Evolutionary conservation across 2,113 vertebrate species (phyloP), one percentile per base, ranked within the genome.

Genomic region (Leuciscus idus): DNA sequence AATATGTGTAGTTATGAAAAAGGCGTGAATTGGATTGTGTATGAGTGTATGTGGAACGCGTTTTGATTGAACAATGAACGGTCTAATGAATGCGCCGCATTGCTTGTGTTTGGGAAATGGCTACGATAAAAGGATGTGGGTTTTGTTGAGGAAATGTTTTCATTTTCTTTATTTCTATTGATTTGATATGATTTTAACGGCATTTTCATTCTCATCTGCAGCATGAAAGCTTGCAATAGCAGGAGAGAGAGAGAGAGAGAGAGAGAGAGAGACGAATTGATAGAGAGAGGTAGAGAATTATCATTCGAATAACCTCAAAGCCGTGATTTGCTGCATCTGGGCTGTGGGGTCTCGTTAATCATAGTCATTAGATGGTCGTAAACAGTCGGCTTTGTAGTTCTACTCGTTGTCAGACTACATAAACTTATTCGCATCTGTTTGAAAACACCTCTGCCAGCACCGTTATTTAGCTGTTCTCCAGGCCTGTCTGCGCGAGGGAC

Each of bases 221-320:
- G 21, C 46, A 8, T 21, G 62, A 33, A 33, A 55, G 11, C 46
- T 68, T 6, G 43, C 62, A n/a, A 36, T 70, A 64, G 28, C 64
- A 50, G 55, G 83, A 92, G 26, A n/a, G 39, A 33, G 12, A 75
- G 75, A 52, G 84, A 74, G 62, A 48, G 72, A 66, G 75, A 43
- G 48, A 82, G 62, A 26, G 36, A 68, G 87, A 55, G 83, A 92
- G 19, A 4, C 7, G 39, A 12, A 26, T 26, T 19, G 46, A 83
- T 15, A 59, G 82, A 83, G 86, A 89, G 80, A 92, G 91, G 89
- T 90, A 83, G 83, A 43, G 50, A 74, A 74, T 73, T 48, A 64
- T 86, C n/a, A 17, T 83, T 70, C 46, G 19, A 30, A 55, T 70
- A 70, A 83, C 62, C 62, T 52, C 62, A 82, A 70, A 82, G 80